Evolutionary conservation across 2,113 vertebrate genomes (phyloP).

Genomic region (Emberiza fucata): DNA sequence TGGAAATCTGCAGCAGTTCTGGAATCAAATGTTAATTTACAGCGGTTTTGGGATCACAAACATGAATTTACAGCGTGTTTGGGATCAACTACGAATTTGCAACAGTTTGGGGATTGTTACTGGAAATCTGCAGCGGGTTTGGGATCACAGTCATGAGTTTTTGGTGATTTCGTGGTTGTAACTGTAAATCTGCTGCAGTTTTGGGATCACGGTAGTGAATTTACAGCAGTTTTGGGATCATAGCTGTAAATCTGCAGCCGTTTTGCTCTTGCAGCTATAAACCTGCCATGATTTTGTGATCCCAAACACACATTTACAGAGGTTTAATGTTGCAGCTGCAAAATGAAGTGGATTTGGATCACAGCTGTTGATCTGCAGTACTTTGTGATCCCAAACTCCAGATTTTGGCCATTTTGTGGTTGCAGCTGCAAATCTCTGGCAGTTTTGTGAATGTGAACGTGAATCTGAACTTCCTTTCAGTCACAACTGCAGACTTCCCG

Average conservation of each 20-base stretch:
- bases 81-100: fast-evolving
- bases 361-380: neutral
- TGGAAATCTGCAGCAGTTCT: neutral
- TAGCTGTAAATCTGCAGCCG: neutral
- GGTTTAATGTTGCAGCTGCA: neutral
- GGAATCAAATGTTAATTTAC: fast-evolving
- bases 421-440: neutral
- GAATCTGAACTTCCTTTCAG: neutral
- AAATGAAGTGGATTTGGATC: neutral
- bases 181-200: fast-evolving
- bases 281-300: fast-evolving
- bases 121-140: fast-evolving
- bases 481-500: neutral
- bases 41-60: fast-evolving
- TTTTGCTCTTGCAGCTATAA: neutral
- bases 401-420: neutral
- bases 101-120: no score
- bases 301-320: fast-evolving
- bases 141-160: neutral
- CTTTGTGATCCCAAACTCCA: neutral
- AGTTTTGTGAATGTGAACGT: fast-evolving
- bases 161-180: no score
- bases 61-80: neutral
- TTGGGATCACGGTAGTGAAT: fast-evolving
- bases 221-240: neutral